Conservation (phyloP, 2,113 vertebrate species). For the Oreamnos americanus region DNA sequence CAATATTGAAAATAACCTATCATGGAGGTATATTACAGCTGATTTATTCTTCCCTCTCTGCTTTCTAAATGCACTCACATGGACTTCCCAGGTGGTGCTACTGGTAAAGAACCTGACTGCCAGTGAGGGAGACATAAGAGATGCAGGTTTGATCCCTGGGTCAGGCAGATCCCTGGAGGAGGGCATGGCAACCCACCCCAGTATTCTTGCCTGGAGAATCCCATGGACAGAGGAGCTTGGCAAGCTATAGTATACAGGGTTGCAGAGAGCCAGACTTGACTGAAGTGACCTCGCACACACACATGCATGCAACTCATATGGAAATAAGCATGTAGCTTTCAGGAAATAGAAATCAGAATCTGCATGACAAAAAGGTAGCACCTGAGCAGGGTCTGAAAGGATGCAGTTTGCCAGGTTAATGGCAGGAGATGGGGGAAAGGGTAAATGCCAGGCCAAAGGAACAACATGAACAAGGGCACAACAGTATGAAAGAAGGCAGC, state of each 20-base stretch:
- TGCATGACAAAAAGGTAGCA: not conserved
- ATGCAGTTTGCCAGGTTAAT: not conserved
- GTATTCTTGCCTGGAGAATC: not conserved
- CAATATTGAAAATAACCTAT: not conserved
- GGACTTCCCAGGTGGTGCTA: not conserved
- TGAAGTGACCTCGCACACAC: not conserved
- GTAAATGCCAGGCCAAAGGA: not conserved
- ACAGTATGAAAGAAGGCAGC: not conserved
- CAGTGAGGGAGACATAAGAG: not conserved
- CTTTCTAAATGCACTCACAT: not conserved
- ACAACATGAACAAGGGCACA: not conserved
- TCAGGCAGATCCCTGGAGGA: not conserved
- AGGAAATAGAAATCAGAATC: not conserved
- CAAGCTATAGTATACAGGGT: not conserved
- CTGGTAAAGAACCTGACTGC: not conserved
- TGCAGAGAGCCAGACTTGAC: not conserved
- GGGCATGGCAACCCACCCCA: not conserved
- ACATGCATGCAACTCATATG: not conserved
- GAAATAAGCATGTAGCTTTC: not conserved
- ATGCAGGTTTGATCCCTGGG: fast-evolving
- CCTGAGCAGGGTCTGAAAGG: not conserved
- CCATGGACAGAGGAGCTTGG: not conserved
- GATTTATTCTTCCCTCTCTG: not conserved
- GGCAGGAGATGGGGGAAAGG: not conserved
- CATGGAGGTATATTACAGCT: not conserved